These are phyloP conservation scores for Leucoraja erinaceus DNA, from an alignment of 2,113 vertebrate species.

Conservation along the genomic window DNA sequence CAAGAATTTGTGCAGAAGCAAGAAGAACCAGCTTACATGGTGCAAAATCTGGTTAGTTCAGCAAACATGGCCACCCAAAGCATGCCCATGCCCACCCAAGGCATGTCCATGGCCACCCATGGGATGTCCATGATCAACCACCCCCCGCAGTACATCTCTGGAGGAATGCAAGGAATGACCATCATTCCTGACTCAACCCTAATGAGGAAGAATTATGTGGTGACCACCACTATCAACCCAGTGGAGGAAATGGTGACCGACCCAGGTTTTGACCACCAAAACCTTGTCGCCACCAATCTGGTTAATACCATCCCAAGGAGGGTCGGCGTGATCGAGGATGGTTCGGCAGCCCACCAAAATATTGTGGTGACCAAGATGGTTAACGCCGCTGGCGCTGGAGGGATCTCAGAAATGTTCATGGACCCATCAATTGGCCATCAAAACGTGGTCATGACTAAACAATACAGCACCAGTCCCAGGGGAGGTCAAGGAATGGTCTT, in stretches of 20 bases:
- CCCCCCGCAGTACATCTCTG: too few species aligned
- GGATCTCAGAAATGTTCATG: not conserved
- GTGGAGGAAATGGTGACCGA: not conserved
- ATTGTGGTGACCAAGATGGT: not conserved
- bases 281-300: not conserved
- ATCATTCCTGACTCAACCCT: not conserved
- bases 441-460: not conserved
- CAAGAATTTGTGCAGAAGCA: too few species aligned
- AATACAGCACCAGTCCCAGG: not conserved
- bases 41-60: too few species aligned
- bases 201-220: not conserved
- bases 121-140: too few species aligned
- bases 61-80: too few species aligned
- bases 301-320: too few species aligned
- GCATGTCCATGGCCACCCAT: too few species aligned
- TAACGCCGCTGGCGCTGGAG: not conserved
- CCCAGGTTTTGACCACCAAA: not conserved
- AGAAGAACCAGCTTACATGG: too few species aligned
- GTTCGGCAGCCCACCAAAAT: not conserved
- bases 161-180: not conserved
- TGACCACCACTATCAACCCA: not conserved
- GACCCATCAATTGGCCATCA: not conserved
- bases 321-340: not conserved
- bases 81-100: too few species aligned
- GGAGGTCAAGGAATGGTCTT: not conserved